These are phyloP conservation scores for Allophyes oxyacanthae DNA, from an alignment of 2,888 invertebrate genomes.

Conservation along the genomic window DNA sequence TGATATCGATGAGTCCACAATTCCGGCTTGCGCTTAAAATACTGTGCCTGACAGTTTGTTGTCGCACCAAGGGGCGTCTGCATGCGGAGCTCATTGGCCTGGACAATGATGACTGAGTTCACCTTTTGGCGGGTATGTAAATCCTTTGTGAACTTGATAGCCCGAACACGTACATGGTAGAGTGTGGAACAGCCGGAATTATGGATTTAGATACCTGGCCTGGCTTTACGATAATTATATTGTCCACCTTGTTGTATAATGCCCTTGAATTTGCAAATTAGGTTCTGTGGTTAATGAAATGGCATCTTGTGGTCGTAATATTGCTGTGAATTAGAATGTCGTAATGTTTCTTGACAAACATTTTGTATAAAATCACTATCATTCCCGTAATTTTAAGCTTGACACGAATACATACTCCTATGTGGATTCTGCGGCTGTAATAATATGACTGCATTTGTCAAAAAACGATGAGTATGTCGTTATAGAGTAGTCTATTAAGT, in stretches of 20 bases:
- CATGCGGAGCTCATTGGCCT: slow-evolving; percentile 96
- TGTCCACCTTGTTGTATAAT: slow-evolving; percentile 10
- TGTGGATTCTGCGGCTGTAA: slow-evolving; percentile 11
- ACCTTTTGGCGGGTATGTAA: slow-evolving; percentile 59
- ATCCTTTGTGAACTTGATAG: slow-evolving; percentile 27
- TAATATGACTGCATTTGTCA: too few relatives aligned
- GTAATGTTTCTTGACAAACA: slow-evolving; percentile 8
- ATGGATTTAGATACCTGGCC: slow-evolving; percentile 52
- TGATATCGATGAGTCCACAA: slow-evolving; percentile 96
- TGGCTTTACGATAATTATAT: slow-evolving; percentile 1
- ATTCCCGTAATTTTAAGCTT: slow-evolving; percentile 31
- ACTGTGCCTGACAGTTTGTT: slow-evolving; percentile 96
- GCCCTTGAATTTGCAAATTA: slow-evolving; percentile 9
- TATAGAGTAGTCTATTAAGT: slow-evolving; percentile 3
- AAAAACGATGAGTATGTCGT: too few relatives aligned
- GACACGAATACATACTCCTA: slow-evolving; percentile 10
- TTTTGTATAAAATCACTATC: slow-evolving; percentile 23
- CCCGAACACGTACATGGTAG: slow-evolving; percentile 5
- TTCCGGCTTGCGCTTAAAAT: slow-evolving; percentile 96
- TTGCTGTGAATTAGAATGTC: slow-evolving; percentile 24
- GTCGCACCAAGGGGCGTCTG: slow-evolving; percentile 94
- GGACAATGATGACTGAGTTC: slow-evolving; percentile 94
- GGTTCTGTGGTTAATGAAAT: slow-evolving; percentile 5
- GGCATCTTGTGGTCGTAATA: slow-evolving; percentile 14
- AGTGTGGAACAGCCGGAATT: slow-evolving; percentile 8